Percentiles rank a stretch among this genome's conserved stretches.
These are phyloP conservation scores for Melikaiella ostensackeni DNA, from an alignment of 2,888 invertebrate species.

Conservation along the genomic window DNA sequence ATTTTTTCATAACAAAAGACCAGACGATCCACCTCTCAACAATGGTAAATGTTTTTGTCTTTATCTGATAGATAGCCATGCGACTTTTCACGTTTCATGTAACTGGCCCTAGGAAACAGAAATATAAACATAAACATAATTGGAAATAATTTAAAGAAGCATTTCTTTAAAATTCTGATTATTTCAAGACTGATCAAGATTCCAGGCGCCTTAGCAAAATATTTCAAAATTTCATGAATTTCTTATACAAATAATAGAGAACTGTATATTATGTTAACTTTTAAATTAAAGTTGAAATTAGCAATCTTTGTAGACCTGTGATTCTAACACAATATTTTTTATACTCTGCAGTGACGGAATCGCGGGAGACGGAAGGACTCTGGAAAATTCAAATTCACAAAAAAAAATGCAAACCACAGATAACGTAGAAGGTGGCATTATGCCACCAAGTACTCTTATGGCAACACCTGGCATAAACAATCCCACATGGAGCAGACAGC, in stretches of 20 bases:
- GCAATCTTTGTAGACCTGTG: background rate
- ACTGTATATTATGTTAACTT: background rate
- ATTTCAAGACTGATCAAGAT: background rate
- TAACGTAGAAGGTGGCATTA: constrained; percentile 65
- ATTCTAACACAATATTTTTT: constrained; percentile 31
- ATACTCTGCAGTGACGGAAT: constrained; percentile 76
- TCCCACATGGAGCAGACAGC: constrained; percentile 82
- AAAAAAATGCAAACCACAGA: constrained; percentile 66
- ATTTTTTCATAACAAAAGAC: background rate
- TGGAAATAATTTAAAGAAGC: background rate
- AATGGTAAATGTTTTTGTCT: too few relatives aligned
- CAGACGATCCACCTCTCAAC: background rate
- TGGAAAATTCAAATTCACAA: constrained; percentile 60
- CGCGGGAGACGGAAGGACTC: constrained; percentile 73
- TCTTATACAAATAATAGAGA: background rate
- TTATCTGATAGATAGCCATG: too few relatives aligned
- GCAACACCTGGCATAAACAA: constrained; percentile 74
- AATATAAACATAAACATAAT: background rate
- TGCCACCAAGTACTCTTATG: constrained; percentile 67
- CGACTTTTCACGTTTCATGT: too few relatives aligned
- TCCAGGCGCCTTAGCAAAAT: background rate
- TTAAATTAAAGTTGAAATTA: background rate
- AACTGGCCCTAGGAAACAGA: background rate
- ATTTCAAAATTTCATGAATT: too few relatives aligned
- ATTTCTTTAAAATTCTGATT: background rate